phyloP scores from a whole-genome alignment of 2,888 invertebrate genomes.

The Siphonodentalium dalli region DNA sequence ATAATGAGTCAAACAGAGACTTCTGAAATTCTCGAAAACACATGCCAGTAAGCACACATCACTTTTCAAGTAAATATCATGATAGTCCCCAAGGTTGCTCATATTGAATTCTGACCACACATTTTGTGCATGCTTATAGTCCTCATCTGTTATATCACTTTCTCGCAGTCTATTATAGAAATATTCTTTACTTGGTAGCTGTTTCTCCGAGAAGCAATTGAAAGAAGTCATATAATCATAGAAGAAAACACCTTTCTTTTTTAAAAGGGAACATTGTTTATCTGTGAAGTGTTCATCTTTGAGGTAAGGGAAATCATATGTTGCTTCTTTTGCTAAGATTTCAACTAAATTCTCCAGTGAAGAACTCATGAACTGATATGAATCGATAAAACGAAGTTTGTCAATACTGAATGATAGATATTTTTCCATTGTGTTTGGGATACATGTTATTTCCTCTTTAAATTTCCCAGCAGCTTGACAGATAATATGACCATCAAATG shows the following conservation, averaged over 20 bases:
- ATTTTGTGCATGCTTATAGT: slow-evolving; percentile 10
- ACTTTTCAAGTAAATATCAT: slow-evolving; percentile 9
- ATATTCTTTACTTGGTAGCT: not conserved
- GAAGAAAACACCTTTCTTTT: slow-evolving; percentile 51
- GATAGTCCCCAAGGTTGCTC: slow-evolving; percentile 7
- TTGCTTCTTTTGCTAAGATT: slow-evolving; percentile 2
- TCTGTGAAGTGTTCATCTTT: not conserved
- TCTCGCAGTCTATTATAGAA: slow-evolving; percentile 27
- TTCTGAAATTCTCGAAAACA: slow-evolving; percentile 11
- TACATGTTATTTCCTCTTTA: not conserved
- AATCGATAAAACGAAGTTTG: slow-evolving; percentile 4
- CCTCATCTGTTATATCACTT: slow-evolving; percentile 24
- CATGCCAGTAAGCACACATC: slow-evolving; percentile 8
- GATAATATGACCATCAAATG: not conserved
- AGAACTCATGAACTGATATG: not conserved
- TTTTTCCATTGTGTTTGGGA: slow-evolving; percentile 32
- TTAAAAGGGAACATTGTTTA: not conserved
- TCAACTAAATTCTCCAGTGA: not conserved
- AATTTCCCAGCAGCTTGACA: not conserved
- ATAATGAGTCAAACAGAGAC: not conserved
- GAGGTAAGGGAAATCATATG: not conserved
- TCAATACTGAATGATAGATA: slow-evolving; percentile 33
- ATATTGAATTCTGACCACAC: slow-evolving; percentile 5
- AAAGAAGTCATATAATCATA: slow-evolving; percentile 46
- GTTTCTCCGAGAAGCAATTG: not conserved